phyloP scores from a whole-genome alignment of 2,888 invertebrate species.

The Lottia gigantea region DNA sequence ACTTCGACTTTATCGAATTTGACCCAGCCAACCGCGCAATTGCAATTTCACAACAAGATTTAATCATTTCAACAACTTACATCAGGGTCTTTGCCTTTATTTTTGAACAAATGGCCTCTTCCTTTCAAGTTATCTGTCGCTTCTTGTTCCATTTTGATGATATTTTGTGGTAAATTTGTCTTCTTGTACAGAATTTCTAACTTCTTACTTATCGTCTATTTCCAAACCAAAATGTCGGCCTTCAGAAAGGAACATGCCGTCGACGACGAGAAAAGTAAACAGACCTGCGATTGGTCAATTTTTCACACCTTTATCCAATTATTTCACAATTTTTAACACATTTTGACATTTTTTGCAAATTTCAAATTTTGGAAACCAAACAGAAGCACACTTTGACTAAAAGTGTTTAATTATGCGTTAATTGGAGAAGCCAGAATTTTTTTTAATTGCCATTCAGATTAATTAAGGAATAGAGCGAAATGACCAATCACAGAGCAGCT shows the following conservation, averaged over 20 bases:
- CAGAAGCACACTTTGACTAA: no score
- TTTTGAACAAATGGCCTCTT: constrained; percentile 75
- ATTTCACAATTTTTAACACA: no score
- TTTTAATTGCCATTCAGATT: no score
- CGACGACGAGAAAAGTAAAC: neutral
- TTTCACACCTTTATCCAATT: neutral
- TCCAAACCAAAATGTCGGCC: constrained; percentile 5
- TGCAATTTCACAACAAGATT: neutral
- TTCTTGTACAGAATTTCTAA: neutral
- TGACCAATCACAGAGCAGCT: no score
- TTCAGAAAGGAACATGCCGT: neutral
- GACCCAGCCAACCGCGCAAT: neutral
- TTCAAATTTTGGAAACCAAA: no score
- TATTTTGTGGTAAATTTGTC: neutral
- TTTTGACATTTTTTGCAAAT: no score
- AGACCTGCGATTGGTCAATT: neutral
- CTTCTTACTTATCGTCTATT: no score
- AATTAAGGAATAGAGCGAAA: no score
- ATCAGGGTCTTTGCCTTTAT: constrained; percentile 99
- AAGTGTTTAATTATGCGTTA: no score
- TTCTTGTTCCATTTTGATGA: neutral
- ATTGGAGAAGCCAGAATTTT: no score
- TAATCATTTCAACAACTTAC: constrained; percentile 74
- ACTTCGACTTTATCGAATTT: no score
- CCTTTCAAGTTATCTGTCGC: constrained; percentile 33